phyloP scores from a whole-genome alignment of 1,140 invertebrate species.

The Magallana angulata region DNA sequence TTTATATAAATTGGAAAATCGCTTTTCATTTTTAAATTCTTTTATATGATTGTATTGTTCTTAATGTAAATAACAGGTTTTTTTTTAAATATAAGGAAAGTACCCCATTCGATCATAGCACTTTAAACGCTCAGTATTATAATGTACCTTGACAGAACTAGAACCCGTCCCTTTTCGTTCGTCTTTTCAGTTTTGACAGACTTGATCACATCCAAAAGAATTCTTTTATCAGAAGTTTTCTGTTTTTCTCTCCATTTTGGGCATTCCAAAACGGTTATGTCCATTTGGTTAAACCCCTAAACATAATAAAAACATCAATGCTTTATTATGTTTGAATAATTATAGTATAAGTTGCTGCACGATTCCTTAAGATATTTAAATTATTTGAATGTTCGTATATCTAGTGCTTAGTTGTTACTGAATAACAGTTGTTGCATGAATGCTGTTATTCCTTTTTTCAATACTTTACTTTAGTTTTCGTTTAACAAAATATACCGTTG shows the following conservation, averaged over 20 bases:
- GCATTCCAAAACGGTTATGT: not conserved
- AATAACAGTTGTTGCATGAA: too few relatives aligned
- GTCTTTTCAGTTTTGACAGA: not conserved
- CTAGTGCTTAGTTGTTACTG: not conserved
- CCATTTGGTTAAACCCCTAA: not conserved
- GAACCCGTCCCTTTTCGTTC: not conserved
- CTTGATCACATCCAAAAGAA: not conserved
- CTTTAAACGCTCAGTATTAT: not conserved
- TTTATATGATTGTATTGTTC: too few relatives aligned
- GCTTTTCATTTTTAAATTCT: too few relatives aligned
- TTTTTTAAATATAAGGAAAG: not conserved
- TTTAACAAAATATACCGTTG: too few relatives aligned
- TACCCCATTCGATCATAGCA: not conserved
- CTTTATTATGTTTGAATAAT: not conserved
- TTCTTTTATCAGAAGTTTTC: not conserved
- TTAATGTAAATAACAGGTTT: too few relatives aligned
- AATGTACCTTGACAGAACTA: not conserved
- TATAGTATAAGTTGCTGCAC: not conserved
- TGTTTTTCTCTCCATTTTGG: not conserved
- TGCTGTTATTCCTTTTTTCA: too few relatives aligned
- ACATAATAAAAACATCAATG: not conserved
- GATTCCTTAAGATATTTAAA: not conserved
- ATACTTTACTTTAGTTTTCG: too few relatives aligned
- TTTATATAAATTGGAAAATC: too few relatives aligned
- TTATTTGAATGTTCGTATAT: not conserved